Conservation (phyloP, 2,888 invertebrate genomes). For the Capitulum mitella region DNA sequence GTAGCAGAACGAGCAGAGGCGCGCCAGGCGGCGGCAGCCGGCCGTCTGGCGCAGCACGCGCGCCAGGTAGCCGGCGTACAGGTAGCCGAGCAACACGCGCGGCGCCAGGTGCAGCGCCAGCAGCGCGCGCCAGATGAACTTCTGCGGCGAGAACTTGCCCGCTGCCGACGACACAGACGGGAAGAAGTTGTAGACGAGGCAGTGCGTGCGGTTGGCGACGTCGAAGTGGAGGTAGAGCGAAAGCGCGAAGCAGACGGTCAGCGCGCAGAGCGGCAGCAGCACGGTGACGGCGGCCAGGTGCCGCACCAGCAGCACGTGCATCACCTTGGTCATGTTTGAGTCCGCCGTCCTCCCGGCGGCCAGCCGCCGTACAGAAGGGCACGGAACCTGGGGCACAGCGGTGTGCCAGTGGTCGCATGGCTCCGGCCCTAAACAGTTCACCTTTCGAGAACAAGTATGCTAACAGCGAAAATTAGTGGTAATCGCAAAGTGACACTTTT, state of each 20-base stretch:
- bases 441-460: no score
- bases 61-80: conserved; percentile 48
- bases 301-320: conserved; percentile 6
- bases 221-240: conserved; percentile 76
- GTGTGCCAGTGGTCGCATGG: no score
- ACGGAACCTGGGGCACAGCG: no score
- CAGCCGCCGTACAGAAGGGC: no score
- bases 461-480: no score
- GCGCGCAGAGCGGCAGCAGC: conserved; percentile 65
- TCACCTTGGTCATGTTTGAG: neutral
- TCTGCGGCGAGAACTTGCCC: conserved; percentile 80
- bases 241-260: conserved; percentile 69
- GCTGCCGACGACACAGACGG: conserved; percentile 97
- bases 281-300: conserved; percentile 48
- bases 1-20: conserved; percentile 62
- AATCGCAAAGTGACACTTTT: no score
- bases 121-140: conserved; percentile 66
- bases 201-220: conserved; percentile 57
- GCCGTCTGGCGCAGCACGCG: conserved; percentile 51
- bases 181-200: conserved; percentile 72
- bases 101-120: conserved; percentile 75
- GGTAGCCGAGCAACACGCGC: conserved; percentile 66
- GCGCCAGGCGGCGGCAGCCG: conserved; percentile 53
- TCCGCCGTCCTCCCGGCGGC: neutral
- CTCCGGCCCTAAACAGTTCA: no score